Conservation (phyloP, 1,140 invertebrate species). For the Caenorhabditis briggsae region DNA sequence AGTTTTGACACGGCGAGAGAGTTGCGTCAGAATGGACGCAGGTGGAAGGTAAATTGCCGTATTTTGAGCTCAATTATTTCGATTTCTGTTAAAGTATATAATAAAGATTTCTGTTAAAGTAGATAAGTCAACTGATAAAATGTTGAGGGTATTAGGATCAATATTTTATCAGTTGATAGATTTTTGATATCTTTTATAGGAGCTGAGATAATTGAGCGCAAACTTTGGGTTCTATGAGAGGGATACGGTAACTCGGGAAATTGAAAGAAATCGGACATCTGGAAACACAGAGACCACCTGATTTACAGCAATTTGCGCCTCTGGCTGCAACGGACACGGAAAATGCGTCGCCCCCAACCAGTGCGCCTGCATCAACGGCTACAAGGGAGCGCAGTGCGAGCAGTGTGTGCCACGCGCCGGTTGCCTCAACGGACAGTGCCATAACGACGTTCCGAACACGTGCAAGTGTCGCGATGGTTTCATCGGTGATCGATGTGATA, state of each 20-base stretch:
- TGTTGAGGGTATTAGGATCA: no score
- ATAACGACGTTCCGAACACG: not conserved
- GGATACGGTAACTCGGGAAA: not conserved
- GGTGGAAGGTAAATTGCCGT: not conserved
- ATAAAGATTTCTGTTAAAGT: no score
- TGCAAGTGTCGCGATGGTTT: constrained; percentile 34
- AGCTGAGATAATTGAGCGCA: no score
- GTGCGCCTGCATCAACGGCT: constrained; percentile 15
- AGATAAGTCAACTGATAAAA: no score
- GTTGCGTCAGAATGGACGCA: no score
- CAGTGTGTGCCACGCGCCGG: constrained; percentile 8
- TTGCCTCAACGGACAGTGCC: constrained; percentile 2
- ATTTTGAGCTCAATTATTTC: not conserved
- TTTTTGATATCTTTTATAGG: no score
- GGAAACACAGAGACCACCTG: no score
- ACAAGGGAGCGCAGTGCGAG: not conserved
- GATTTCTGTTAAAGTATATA: no score
- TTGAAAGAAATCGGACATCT: no score
- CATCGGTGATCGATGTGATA: constrained; percentile 40
- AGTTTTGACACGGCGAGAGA: not conserved
- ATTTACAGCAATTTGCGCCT: not conserved
- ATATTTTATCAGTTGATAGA: no score
- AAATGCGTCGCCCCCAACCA: not conserved
- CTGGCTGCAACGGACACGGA: not conserved
- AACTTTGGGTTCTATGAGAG: not conserved